These are phyloP conservation scores for Eristalis arbustorum DNA, from an alignment of 2,888 invertebrate species.

Conservation along the genomic window DNA sequence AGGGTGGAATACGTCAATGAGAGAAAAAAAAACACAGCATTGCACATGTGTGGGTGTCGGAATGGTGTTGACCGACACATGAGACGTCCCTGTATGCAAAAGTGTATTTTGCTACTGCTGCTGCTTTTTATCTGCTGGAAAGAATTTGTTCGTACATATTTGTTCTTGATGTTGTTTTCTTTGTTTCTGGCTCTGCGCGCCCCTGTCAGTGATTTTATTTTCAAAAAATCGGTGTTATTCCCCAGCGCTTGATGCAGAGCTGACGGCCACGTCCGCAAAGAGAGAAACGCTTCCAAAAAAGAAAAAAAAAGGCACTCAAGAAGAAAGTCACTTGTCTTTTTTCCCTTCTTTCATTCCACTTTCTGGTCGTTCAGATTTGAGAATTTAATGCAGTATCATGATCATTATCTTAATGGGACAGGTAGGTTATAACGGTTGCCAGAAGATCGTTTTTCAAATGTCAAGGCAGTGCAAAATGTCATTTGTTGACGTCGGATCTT, in stretches of 20 bases:
- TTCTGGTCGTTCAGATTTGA: slow-evolving; percentile 26
- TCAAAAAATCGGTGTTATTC: background rate
- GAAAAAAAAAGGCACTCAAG: background rate
- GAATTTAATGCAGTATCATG: slow-evolving; percentile 7
- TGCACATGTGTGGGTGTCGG: slow-evolving; percentile 51
- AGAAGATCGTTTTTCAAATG: slow-evolving; percentile 38
- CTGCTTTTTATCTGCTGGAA: slow-evolving; percentile 6
- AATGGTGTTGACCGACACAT: slow-evolving; percentile 20
- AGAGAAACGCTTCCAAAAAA: too few species aligned
- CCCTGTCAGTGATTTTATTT: slow-evolving; percentile 10
- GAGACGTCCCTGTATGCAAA: slow-evolving; percentile 39
- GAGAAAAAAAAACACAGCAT: background rate
- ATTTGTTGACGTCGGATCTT: background rate
- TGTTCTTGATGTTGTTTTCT: background rate
- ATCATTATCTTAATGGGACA: slow-evolving; percentile 40
- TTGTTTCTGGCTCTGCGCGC: background rate
- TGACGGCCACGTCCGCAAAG: background rate
- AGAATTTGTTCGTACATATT: background rate
- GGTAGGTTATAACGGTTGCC: slow-evolving; percentile 40
- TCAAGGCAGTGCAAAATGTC: slow-evolving; percentile 52
- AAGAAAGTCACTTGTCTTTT: slow-evolving; percentile 42
- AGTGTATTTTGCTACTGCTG: slow-evolving; percentile 9
- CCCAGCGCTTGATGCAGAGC: background rate
- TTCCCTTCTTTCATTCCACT: slow-evolving; percentile 2
- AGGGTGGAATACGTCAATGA: background rate